Conservation (phyloP, 2,113 vertebrate species). For the Blennius ocellaris region DNA sequence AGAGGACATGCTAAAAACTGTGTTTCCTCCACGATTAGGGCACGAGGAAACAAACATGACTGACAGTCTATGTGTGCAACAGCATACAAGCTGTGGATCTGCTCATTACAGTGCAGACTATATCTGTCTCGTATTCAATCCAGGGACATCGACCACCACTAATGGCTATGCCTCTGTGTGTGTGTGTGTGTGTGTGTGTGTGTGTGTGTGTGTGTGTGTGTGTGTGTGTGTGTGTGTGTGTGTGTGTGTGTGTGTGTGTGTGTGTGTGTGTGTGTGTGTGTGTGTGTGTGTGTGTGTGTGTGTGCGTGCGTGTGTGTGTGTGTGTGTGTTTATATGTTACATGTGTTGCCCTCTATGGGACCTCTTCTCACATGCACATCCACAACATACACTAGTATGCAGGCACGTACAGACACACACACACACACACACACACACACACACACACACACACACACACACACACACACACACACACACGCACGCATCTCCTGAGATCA, state of each 20-base stretch:
- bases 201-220: too few species aligned
- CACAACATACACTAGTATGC: slow-evolving; percentile 21
- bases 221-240: too few species aligned
- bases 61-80: background rate
- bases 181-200: too few species aligned
- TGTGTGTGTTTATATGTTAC: slow-evolving; percentile 32
- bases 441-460: slow-evolving; percentile 13
- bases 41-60: slow-evolving; percentile 2
- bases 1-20: background rate
- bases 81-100: background rate
- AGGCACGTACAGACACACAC: slow-evolving; percentile 1
- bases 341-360: slow-evolving; percentile 45
- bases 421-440: slow-evolving; percentile 33
- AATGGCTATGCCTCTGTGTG: slow-evolving; percentile 20
- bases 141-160: slow-evolving; percentile 27
- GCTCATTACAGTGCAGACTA: slow-evolving; percentile 34
- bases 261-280: background rate
- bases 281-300: slow-evolving; percentile 28
- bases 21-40: background rate
- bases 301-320: slow-evolving; percentile 5
- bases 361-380: slow-evolving; percentile 8
- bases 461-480: slow-evolving; percentile 34
- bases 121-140: slow-evolving; percentile 28
- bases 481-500: slow-evolving; percentile 27
- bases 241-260: background rate